Base-by-base conservation (phyloP, 2,797 vertebrate species). In the Smutsia gigantea region DNA sequence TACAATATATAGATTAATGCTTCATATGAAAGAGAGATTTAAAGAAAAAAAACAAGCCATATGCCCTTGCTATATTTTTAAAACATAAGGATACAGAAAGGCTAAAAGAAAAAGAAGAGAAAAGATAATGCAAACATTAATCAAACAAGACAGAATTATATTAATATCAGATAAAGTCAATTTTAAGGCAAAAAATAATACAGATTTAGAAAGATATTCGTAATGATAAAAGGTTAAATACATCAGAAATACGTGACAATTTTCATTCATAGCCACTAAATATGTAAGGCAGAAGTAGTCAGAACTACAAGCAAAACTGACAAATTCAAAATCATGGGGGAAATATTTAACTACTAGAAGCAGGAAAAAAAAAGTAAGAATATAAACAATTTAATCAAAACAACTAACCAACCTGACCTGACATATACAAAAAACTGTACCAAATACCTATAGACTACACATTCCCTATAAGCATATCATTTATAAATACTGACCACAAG, bases 261-360 rank as follows among this genome's bases (percentile, higher is more conserved):
- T 87, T 82, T 61, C 75, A 93, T 61, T 68, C 93, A 86, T 27
- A 87, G 74, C 68, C 4, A 79, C 5, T 88, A 78, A 92, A 27
- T 66, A 79, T 4, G 18, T 53, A 72, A 63, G 25, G 23, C 19
- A 82, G 37, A 64, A 63, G 39, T 19, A 9, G 23, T 72, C 51
- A 90, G 42, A 78, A 61, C 23, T 81, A 37, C 15, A 82, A 84
- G 57, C 39, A 78, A 88, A 79, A 57, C 0, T 84, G 23, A 72
- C 11, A 74, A 86, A 93, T 90, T 86, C 27, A 79, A n/a, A 90
- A 34, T 79, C 13, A 86, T 5, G 64, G 25, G 13, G 5, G 42
- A 4, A 78, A 29, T 79, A 86, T 59, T 79, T 64, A 85, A 42
- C 39, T 49, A 51, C 31, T 51, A 89, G 18, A 83, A 83, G 46